phyloP scores from a whole-genome alignment of 2,888 invertebrate genomes.

The Gastracanthus pulcherrimus region DNA sequence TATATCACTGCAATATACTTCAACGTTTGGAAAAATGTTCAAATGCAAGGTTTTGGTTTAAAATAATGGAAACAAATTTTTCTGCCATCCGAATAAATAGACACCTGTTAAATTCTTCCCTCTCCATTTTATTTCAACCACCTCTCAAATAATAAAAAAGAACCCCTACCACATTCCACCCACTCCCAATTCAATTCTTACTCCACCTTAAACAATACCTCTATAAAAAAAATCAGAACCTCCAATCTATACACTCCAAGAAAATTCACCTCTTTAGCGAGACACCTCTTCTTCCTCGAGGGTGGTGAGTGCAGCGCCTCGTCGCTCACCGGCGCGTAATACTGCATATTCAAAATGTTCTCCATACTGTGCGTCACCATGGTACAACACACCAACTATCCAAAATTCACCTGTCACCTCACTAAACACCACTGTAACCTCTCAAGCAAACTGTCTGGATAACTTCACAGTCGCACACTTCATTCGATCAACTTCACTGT shows the following conservation, averaged over 20 bases:
- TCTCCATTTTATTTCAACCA: no score
- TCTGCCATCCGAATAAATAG: no score
- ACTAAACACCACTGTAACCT: neutral
- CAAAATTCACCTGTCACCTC: neutral
- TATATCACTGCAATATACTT: no score
- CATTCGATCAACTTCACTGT: neutral
- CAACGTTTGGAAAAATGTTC: no score
- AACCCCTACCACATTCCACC: no score
- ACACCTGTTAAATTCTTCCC: no score
- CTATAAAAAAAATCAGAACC: no score
- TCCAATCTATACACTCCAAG: neutral
- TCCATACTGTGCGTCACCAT: conserved; percentile 77
- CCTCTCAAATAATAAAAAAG: no score
- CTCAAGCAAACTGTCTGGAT: neutral
- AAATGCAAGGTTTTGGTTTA: no score
- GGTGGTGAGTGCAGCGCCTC: conserved; percentile 68
- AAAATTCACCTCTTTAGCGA: conserved; percentile 73
- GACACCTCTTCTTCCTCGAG: conserved; percentile 72
- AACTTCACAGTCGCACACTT: neutral
- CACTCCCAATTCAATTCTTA: no score
- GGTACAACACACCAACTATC: neutral
- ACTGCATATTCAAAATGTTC: conserved; percentile 75
- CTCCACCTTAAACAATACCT: no score
- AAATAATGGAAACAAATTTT: no score
- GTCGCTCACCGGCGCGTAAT: conserved; percentile 69